Evolutionary conservation across 35 echinoderm and acorn worm species (phyloP).

Genomic region (Chiridota heheva): DNA sequence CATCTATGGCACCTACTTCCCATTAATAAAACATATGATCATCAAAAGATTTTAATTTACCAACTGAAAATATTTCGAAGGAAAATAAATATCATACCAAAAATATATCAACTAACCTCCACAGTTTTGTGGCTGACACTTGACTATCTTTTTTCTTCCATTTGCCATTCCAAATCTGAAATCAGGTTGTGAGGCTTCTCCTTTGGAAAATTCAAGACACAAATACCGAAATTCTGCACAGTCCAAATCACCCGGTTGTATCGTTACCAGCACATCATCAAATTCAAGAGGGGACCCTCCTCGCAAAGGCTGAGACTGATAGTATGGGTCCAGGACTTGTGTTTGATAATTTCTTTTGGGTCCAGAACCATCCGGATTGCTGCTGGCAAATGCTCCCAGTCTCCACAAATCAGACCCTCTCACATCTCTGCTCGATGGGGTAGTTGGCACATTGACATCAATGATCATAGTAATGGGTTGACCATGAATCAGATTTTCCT

Average conservation of each 20-base stretch:
- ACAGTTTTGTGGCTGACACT: conserved; percentile 7
- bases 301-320: conserved; percentile 37
- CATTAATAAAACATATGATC: too few relatives aligned
- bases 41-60: too few relatives aligned
- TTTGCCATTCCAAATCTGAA: conserved; percentile 15
- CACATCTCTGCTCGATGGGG: conserved; percentile 50
- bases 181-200: background rate
- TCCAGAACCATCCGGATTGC: conserved; percentile 47
- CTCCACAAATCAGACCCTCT: conserved; percentile 62
- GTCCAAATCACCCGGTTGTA: conserved; percentile 25
- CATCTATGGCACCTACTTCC: too few relatives aligned
- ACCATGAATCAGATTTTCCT: conserved; percentile 24
- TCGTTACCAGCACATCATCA: conserved; percentile 18
- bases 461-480: conserved; percentile 46
- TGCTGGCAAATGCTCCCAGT: conserved; percentile 60
- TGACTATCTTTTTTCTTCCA: background rate
- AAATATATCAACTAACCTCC: too few relatives aligned
- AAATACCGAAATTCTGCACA: conserved; percentile 43
- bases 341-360: conserved; percentile 20
- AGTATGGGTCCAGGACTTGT: conserved; percentile 68
- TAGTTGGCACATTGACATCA: conserved; percentile 52
- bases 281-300: conserved; percentile 41
- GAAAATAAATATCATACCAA: too few relatives aligned
- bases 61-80: too few relatives aligned
- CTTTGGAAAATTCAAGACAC: background rate